A percentile compares a stretch with the other conserved stretches of the same genome.
Evolutionary conservation across 1,140 invertebrate species (phyloP).

Genomic region (Bombus confusus): DNA sequence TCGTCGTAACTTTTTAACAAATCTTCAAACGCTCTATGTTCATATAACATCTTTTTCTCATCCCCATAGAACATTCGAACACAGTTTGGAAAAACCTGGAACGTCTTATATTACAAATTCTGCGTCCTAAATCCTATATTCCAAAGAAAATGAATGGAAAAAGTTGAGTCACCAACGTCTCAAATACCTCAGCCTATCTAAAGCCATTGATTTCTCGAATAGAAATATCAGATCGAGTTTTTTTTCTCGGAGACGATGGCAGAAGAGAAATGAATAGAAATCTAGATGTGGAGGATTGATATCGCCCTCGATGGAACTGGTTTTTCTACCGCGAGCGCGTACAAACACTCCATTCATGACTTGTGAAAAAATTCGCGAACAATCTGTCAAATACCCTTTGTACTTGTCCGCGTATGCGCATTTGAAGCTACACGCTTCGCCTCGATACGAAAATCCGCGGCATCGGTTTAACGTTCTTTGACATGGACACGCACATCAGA

Average conservation of each 20-base stretch:
- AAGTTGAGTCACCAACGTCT: neutral
- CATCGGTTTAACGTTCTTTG: conserved; percentile 33
- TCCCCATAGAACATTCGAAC: neutral
- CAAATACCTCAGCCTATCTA: too few species aligned
- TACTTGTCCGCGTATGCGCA: neutral
- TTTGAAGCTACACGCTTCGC: too few species aligned
- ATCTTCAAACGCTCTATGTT: neutral
- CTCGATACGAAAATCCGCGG: conserved; percentile 7
- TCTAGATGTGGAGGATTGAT: neutral
- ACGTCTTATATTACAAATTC: neutral
- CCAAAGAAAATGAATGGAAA: neutral
- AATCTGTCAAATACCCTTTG: conserved; percentile 8
- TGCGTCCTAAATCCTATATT: neutral
- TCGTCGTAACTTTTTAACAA: neutral
- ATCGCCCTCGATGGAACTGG: neutral
- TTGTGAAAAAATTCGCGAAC: conserved; percentile 20
- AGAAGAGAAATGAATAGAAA: neutral
- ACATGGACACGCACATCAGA: conserved; percentile 40
- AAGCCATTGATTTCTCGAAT: neutral
- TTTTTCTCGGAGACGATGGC: neutral
- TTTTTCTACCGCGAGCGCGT: neutral
- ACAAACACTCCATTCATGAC: neutral
- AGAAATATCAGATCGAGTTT: neutral
- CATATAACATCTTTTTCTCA: neutral
- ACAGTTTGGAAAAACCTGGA: neutral